Evolutionary conservation across 1,140 invertebrate genomes (phyloP).

Genomic region (Wasmannia auropunctata): DNA sequence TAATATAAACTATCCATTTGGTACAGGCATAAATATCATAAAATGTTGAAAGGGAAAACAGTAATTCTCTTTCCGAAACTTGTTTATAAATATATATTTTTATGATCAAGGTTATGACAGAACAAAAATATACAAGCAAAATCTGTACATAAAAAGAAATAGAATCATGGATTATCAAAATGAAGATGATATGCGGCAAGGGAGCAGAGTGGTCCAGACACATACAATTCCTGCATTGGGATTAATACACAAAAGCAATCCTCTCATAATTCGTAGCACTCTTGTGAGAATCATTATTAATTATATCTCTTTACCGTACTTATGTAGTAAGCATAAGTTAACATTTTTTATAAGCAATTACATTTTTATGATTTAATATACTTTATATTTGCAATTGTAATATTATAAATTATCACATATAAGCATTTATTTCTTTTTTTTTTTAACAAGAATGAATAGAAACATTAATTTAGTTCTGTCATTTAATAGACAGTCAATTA

Average conservation of each 20-base stretch:
- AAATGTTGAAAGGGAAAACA: neutral
- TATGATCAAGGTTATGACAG: slow-evolving; percentile 30
- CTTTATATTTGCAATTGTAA: neutral
- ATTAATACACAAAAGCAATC: slow-evolving; percentile 58
- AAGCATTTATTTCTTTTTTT: neutral
- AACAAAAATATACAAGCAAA: slow-evolving; percentile 35
- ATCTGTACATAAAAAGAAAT: slow-evolving; percentile 21
- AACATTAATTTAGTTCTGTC: slow-evolving; percentile 40
- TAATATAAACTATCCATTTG: neutral
- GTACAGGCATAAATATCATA: neutral
- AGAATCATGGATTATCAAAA: slow-evolving; percentile 41
- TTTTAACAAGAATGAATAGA: slow-evolving; percentile 40
- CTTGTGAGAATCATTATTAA: slow-evolving; percentile 71
- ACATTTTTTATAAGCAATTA: slow-evolving; percentile 3
- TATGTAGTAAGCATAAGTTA: neutral
- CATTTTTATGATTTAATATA: neutral
- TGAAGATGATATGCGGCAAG: slow-evolving; percentile 34
- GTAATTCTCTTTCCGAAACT: neutral
- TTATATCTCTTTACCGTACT: slow-evolving; percentile 26
- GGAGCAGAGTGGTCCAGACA: slow-evolving; percentile 47
- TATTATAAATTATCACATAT: neutral
- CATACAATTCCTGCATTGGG: slow-evolving; percentile 50
- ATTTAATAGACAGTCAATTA: slow-evolving; percentile 1
- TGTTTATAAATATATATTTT: slow-evolving; percentile 7
- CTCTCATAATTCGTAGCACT: slow-evolving; percentile 72